phyloP scores from a whole-genome alignment of 2,797 vertebrate species.

The Poeciliopsis paucimaculata region DNA sequence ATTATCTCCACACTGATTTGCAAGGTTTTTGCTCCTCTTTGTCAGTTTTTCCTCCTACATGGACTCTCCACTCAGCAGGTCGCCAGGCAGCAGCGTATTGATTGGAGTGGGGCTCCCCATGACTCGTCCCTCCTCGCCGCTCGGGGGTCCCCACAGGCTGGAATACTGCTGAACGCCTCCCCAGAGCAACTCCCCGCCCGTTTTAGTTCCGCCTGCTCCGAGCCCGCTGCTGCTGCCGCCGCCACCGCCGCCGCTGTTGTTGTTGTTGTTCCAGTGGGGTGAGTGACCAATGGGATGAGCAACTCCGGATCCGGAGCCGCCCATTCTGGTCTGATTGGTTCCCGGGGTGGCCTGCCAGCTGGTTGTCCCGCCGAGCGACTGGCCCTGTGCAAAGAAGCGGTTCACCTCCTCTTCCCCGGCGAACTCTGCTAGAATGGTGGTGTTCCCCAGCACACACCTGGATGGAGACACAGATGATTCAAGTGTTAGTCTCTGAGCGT shows the following conservation, averaged over 20 bases:
- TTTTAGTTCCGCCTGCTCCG: slow-evolving; percentile 87
- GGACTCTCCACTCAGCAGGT: slow-evolving; percentile 96
- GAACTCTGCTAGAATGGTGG: slow-evolving; percentile 98
- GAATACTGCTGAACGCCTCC: slow-evolving; percentile 94
- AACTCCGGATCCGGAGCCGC: slow-evolving; percentile 86
- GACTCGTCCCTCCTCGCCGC: slow-evolving; percentile 86
- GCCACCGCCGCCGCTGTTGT: slow-evolving; percentile 33
- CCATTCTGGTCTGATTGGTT: slow-evolving; percentile 91
- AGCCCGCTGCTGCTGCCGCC: slow-evolving; percentile 85
- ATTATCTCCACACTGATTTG: slow-evolving; percentile 85
- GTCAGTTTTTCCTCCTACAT: slow-evolving; percentile 81
- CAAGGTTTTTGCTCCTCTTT: slow-evolving; percentile 78
- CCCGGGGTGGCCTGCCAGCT: slow-evolving; percentile 93
- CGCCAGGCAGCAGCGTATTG: slow-evolving; percentile 95
- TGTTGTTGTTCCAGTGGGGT: slow-evolving; percentile 89
- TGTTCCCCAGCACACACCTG: slow-evolving; percentile 99
- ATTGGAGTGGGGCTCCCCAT: slow-evolving; percentile 93
- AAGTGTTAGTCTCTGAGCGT: neutral
- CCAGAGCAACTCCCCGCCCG: slow-evolving; percentile 93
- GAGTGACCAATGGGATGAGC: slow-evolving; percentile 89
- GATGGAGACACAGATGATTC: neutral
- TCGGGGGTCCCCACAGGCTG: slow-evolving; percentile 93
- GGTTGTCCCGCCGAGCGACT: slow-evolving; percentile 90
- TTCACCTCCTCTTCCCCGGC: slow-evolving; percentile 98
- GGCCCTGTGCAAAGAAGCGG: slow-evolving; percentile 99